Conservation (phyloP, 2,888 invertebrate species). For the Oscheius myriophilus region DNA sequence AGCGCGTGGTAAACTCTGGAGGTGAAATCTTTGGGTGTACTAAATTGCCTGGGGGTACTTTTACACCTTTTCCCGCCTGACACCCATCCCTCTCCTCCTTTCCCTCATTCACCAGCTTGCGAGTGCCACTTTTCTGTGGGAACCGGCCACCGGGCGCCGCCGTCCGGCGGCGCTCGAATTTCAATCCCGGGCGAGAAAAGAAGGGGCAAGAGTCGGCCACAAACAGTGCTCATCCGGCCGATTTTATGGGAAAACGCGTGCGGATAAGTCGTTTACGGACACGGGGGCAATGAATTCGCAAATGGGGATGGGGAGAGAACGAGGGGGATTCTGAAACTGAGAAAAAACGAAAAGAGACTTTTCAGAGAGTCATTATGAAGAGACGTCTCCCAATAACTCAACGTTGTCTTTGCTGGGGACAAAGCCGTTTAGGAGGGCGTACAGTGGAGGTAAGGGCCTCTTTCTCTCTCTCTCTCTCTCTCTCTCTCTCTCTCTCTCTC, state of each 20-base stretch:
- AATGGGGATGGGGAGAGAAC: neutral
- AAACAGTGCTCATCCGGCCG: neutral
- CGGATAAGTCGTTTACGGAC: no score
- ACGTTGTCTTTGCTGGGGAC: constrained; percentile 27
- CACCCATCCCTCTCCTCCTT: no score
- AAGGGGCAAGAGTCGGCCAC: constrained; percentile 14
- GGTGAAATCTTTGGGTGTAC: no score
- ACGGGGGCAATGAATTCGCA: neutral
- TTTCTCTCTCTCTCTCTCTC: neutral
- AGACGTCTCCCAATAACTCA: constrained; percentile 29
- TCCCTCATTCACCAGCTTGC: no score
- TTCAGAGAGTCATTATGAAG: constrained; percentile 29
- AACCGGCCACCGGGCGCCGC: constrained; percentile 9
- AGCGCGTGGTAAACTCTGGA: no score
- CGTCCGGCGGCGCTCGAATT: constrained; percentile 19
- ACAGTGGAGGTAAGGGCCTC: constrained; percentile 13
- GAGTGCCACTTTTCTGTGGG: constrained; percentile 30
- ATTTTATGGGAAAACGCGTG: no score
- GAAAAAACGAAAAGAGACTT: neutral
- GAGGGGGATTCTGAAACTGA: neutral
- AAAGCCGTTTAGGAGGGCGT: constrained; percentile 14
- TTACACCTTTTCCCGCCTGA: no score
- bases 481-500: neutral
- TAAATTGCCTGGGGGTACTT: no score
- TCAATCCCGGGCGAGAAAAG: constrained; percentile 11